Conservation (phyloP, 2,888 invertebrate species). For the Alviniconcha strummeri region DNA sequence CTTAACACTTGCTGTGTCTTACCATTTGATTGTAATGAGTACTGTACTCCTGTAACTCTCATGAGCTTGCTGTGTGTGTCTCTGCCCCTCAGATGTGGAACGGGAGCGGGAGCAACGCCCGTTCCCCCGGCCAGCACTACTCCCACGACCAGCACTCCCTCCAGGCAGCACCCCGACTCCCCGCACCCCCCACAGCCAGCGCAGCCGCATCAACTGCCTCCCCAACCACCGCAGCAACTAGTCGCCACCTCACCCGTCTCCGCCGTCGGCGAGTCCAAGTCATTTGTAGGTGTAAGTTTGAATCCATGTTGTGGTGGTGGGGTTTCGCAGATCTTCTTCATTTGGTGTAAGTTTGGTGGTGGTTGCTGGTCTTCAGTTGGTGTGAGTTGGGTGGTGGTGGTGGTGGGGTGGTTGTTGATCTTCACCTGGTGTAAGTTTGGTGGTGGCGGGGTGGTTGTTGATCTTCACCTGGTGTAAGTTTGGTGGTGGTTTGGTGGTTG, state of each 20-base stretch:
- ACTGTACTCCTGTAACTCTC: not conserved
- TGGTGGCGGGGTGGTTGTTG: too few relatives aligned
- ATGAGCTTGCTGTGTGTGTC: not conserved
- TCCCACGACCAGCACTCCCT: conserved; percentile 34
- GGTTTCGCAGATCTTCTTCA: too few relatives aligned
- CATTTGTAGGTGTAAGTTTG: conserved; percentile 13
- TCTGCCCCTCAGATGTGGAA: not conserved
- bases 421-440: too few relatives aligned
- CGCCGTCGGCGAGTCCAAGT: conserved; percentile 15
- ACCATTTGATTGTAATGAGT: not conserved
- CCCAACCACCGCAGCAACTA: conserved; percentile 25
- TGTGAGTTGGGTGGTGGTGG: too few relatives aligned
- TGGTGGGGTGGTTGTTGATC: too few relatives aligned
- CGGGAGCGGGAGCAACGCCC: not conserved
- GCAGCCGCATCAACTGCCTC: conserved; percentile 29
- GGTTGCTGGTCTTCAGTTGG: too few relatives aligned
- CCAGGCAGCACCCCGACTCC: conserved; percentile 28
- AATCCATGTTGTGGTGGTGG: too few relatives aligned
- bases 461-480: too few relatives aligned
- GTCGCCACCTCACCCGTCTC: not conserved
- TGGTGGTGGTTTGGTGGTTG: too few relatives aligned
- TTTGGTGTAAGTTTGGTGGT: too few relatives aligned
- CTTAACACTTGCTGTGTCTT: too few relatives aligned
- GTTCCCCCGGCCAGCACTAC: conserved; percentile 18
- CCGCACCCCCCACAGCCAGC: not conserved